Conservation (phyloP, 2,113 vertebrate genomes). For the Corythaixoides concolor region DNA sequence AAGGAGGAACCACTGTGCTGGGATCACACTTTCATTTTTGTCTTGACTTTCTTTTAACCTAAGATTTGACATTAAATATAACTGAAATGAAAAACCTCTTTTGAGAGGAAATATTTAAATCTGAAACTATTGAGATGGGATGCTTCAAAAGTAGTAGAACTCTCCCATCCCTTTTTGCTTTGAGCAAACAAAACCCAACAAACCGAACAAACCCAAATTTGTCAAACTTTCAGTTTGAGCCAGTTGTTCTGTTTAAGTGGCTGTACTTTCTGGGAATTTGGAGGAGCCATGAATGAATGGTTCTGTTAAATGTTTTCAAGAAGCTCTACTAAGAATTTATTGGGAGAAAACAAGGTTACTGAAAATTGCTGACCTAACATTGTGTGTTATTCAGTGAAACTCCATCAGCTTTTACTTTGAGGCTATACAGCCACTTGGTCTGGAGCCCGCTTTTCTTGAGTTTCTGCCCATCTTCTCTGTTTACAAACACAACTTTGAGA, state of each 20-base stretch:
- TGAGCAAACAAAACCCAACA: background rate
- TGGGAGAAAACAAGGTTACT: background rate
- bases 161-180: background rate
- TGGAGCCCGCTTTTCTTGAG: background rate
- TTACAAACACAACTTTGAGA: background rate
- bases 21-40: background rate
- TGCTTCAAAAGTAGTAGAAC: background rate
- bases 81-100: background rate
- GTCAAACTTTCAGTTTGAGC: background rate
- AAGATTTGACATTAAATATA: background rate
- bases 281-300: background rate
- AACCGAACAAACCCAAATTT: background rate
- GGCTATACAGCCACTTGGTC: background rate
- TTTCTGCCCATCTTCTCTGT: background rate
- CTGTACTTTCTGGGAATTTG: background rate
- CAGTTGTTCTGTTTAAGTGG: background rate
- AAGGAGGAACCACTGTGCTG: background rate
- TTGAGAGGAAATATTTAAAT: background rate
- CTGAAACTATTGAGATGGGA: background rate
- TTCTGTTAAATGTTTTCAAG: background rate
- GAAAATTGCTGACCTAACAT: background rate
- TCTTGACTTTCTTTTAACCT: background rate
- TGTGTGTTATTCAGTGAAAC: background rate
- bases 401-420: background rate
- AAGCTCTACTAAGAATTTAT: background rate